Conservation (phyloP, 2,113 vertebrate genomes). For the Bombycilla garrulus region DNA sequence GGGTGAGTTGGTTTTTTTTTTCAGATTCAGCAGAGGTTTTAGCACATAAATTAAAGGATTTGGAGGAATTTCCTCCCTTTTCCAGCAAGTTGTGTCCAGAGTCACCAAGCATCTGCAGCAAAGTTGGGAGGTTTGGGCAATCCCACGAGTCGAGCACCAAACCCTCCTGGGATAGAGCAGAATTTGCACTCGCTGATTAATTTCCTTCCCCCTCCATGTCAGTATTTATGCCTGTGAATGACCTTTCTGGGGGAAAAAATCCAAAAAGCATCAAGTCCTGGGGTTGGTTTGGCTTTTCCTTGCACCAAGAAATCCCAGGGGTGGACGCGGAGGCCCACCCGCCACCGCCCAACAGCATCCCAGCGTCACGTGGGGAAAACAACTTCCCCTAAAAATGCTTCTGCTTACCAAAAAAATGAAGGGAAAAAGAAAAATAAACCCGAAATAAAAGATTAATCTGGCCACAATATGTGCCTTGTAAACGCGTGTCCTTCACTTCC, state of each 20-base stretch:
- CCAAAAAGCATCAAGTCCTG: slow-evolving; percentile 9
- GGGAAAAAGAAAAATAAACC: neutral
- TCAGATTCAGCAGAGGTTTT: neutral
- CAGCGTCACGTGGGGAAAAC: neutral
- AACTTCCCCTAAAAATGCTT: slow-evolving; percentile 31
- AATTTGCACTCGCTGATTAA: neutral
- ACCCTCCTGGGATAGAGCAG: neutral
- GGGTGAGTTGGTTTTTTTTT: neutral
- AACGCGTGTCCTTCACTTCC: slow-evolving; percentile 62
- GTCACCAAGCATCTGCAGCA: neutral
- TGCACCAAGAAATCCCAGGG: neutral
- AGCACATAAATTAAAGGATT: slow-evolving; percentile 46
- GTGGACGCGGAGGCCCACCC: neutral
- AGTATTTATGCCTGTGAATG: neutral
- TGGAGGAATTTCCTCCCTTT: slow-evolving; percentile 4
- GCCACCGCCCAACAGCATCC: neutral
- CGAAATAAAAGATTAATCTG: neutral
- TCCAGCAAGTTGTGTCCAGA: neutral
- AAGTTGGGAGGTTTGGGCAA: neutral
- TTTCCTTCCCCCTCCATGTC: neutral
- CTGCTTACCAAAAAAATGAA: slow-evolving; percentile 15
- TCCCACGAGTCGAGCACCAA: neutral
- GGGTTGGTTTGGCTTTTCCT: neutral
- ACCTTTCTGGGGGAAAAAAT: neutral
- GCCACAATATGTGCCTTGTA: slow-evolving; percentile 73